Base-by-base conservation (phyloP, 2,888 invertebrate genomes). In the Polydrusus cervinus region DNA sequence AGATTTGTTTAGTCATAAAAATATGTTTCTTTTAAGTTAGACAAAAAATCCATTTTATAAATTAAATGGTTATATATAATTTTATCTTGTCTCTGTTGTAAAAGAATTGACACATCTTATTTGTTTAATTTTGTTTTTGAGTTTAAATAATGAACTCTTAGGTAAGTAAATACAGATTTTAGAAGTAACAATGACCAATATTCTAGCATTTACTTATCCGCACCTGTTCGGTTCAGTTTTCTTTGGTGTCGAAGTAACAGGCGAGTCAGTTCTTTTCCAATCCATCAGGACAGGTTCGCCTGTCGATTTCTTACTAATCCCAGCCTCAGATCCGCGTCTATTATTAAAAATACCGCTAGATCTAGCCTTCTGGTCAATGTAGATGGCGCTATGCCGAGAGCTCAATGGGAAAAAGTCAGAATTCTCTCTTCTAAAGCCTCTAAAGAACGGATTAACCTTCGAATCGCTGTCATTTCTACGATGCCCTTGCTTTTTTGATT, bases 341-440 rank as follows among this genome's bases (percentile, higher is more conserved):
- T 92, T 92, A 83, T 91, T 91, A 84, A 93, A 92, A 81, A 93
- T 90, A 38, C 92, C 93, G 85, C 93, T 93, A 34, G 93, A 90
- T 78, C 92, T 88, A 81, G 85, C 89, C 77, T 86, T 90, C 66
- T 88, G 83, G 81, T 88, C 87, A 79, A 89, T 88, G 81, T 90
- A 89, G 83, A 92, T 89, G 16, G 94, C 95, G 55, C 95, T 95
- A 86, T 95, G 94, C 61, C 95, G 89, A 79, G 93, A 91, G 20
- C 93, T 91, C 69, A 93, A 88, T 10, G 94, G 94, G 84, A 95
- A 94, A 83, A 95, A 92, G 86, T 95, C 95, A 0, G 95, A 95
- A 86, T 95, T 94, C 86, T 95, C 95, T 79, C 95, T 90, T 76
- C 95, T 90, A 86, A 95, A 95, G 43, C 93, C 94, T 80, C 94